Base-by-base conservation (phyloP, 2,113 vertebrate species). In the Melanostigma gelatinosum region DNA sequence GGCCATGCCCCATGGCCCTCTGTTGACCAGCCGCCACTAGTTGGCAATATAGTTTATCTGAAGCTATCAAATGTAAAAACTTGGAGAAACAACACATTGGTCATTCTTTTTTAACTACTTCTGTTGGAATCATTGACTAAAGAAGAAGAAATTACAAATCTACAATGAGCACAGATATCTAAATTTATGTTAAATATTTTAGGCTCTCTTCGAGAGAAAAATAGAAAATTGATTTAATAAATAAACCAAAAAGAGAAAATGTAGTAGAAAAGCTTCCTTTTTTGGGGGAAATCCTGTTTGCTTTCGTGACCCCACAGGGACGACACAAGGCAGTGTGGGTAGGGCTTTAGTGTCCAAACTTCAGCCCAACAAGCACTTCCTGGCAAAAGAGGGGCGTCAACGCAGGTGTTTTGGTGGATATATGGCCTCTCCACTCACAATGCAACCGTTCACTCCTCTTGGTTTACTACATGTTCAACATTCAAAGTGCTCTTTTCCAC, bases 401-500 rank as follows among this genome's bases (percentile, higher is more conserved):
- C 3, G 36, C 8, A 7, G 12, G 20, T 50, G 18, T 75, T 82
- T 67, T 52, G 40, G 64, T 60, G 64, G 46, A 44, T 80, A 24
- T 77, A 24, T 20, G 0, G 62, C 13, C 22, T 61, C 54, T 18
- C 1, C 8, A 16, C 27, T 66, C 42, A 42, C 12, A 62, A 2
- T 70, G 61, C 68, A 72, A 62, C 60, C 54, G n/a, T 66, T 9
- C 11, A 38, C 44, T 40, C 65, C 6, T 0, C 8, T 38, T 65
- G 22, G 15, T 52, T 68, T 29, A 42, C 9, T 57, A 12, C 4
- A n/a, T 1, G 0, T 52, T 24, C 46, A 79, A 83, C 40, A 77
- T 58, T 16, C 9, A 20, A n/a, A 42, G 44, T 29, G 18, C n/a
- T 32, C 32, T 63, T 77, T 77, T 76, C 60, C 34, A 80, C 50